Conservation (phyloP, 1,140 invertebrate genomes). For the Lepeophtheirus salmonis region DNA sequence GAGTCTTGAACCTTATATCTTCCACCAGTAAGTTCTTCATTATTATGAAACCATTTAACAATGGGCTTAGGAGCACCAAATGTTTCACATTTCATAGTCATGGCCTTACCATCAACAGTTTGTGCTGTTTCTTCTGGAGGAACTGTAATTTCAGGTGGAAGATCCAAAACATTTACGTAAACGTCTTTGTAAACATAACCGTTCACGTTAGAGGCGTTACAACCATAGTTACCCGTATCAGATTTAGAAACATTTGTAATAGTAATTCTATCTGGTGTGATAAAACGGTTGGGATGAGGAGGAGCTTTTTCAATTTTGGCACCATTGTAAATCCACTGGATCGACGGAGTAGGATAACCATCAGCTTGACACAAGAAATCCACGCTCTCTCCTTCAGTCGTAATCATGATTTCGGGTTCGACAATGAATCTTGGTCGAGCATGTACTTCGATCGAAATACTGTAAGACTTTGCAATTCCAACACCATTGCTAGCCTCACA, state of each 20-base stretch:
- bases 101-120: constrained; percentile 59
- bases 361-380: constrained; percentile 67
- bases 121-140: constrained; percentile 47
- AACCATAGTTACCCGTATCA: constrained; percentile 87
- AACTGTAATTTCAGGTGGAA: constrained; percentile 72
- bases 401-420: constrained; percentile 70
- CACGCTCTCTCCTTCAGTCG: constrained; percentile 72
- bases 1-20: constrained; percentile 46
- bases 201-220: constrained; percentile 92
- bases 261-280: constrained; percentile 50
- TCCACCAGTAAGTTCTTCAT: constrained; percentile 60
- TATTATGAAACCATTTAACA: constrained; percentile 77
- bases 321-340: constrained; percentile 94
- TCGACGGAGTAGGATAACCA: constrained; percentile 68
- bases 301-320: constrained; percentile 56
- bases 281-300: constrained; percentile 35
- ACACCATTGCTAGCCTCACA: constrained; percentile 81
- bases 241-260: constrained; percentile 61
- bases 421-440: constrained; percentile 71
- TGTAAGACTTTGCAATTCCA: constrained; percentile 56
- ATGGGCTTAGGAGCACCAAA: constrained; percentile 83
- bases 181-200: constrained; percentile 97
- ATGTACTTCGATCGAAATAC: constrained; percentile 56
- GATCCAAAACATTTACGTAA: constrained; percentile 82
- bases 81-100: constrained; percentile 72